phyloP scores from a whole-genome alignment of 2,113 vertebrate species.

The Muntiacus reevesi region DNA sequence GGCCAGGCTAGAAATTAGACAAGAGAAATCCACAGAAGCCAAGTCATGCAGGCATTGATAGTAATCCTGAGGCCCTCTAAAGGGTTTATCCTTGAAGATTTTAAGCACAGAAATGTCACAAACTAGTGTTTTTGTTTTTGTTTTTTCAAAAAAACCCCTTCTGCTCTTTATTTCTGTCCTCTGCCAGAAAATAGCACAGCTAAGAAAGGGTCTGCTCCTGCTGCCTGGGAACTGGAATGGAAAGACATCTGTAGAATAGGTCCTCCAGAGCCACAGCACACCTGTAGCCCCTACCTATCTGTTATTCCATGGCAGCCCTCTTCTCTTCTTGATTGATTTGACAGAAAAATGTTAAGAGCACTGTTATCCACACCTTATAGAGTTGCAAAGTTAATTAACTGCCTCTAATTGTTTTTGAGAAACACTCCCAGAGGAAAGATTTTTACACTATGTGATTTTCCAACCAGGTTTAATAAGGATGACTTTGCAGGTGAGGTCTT shows the following conservation, averaged over 20 bases:
- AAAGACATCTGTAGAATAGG: background rate
- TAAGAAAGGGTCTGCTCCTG: background rate
- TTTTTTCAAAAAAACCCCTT: background rate
- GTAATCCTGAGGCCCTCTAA: background rate
- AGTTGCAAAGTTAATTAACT: background rate
- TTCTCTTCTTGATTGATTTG: background rate
- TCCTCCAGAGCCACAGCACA: background rate
- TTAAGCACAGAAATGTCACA: background rate
- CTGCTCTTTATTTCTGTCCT: background rate
- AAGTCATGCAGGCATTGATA: background rate
- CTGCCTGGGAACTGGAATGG: background rate
- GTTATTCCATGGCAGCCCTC: background rate
- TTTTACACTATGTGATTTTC: background rate
- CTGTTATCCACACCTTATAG: background rate
- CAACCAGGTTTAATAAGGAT: background rate
- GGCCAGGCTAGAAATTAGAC: constrained; percentile 18
- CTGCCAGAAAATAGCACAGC: background rate
- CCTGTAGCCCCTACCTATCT: background rate
- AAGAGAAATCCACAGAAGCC: constrained; percentile 12
- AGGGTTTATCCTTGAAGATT: background rate
- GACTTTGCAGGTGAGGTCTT: background rate
- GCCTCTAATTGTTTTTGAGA: background rate
- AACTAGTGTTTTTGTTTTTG: background rate
- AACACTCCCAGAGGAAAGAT: background rate
- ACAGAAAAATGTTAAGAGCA: background rate